Percentiles rank a stretch among this genome's conserved stretches.
Evolutionary conservation across 2,797 vertebrate species (phyloP).

Genomic region (Eurystomus glaucurus): DNA sequence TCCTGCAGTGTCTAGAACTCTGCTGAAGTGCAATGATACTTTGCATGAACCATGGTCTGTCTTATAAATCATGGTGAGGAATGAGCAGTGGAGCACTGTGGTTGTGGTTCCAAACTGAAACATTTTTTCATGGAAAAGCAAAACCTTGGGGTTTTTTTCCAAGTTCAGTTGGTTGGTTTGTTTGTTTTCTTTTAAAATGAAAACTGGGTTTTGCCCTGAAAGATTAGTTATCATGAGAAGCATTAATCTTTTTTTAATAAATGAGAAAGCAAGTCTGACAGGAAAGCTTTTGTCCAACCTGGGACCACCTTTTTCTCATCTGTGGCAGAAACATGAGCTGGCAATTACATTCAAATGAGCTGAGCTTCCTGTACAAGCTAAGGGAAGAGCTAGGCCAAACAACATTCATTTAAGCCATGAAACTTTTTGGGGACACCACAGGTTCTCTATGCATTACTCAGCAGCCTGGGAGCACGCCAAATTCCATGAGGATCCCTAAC

Average conservation of each 20-base stretch:
- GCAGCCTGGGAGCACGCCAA: not conserved
- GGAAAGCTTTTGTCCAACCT: not conserved
- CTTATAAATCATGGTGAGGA: not conserved
- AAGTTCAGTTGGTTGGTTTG: too few relatives aligned
- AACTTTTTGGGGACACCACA: not conserved
- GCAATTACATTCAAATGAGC: accelerated
- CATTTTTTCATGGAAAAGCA: not conserved
- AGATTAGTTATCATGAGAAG: not conserved
- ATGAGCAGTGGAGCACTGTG: not conserved
- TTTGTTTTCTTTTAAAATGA: not conserved
- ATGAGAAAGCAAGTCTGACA: not conserved
- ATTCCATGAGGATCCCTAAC: not conserved
- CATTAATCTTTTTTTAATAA: not conserved
- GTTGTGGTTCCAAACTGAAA: not conserved
- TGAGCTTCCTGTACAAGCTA: not conserved
- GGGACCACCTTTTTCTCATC: not conserved
- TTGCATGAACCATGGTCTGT: not conserved
- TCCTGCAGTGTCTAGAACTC: not conserved
- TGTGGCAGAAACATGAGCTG: not conserved
- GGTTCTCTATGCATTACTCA: not conserved
- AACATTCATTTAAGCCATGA: not conserved
- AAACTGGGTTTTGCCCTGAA: not conserved
- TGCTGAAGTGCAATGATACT: not conserved
- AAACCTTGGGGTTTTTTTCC: not conserved
- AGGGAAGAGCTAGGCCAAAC: not conserved